Evolutionary conservation across 2,113 vertebrate genomes (phyloP).

Genomic region (Triplophysa rosa): DNA sequence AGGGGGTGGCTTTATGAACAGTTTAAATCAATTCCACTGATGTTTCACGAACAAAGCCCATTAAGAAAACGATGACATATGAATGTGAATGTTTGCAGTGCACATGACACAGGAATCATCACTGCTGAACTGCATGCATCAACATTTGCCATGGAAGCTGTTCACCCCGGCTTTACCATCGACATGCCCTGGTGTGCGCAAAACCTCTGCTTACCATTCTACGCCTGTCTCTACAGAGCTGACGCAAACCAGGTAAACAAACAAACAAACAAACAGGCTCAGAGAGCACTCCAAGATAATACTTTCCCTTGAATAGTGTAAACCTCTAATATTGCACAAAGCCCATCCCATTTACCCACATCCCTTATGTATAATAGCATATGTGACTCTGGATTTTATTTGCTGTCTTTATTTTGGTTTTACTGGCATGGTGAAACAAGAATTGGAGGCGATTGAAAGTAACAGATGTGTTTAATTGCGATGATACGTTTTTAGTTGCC

Average conservation of each 20-base stretch:
- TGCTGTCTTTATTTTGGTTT: too few relatives aligned
- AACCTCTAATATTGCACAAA: slow-evolving; percentile 14
- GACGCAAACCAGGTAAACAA: slow-evolving; percentile 25
- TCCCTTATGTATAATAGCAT: not conserved
- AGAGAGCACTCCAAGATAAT: slow-evolving; percentile 23
- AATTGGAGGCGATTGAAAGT: too few relatives aligned
- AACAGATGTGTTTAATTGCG: too few relatives aligned
- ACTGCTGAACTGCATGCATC: not conserved
- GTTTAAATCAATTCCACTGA: too few relatives aligned
- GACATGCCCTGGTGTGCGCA: slow-evolving; percentile 24
- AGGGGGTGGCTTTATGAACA: too few relatives aligned
- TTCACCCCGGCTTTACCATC: not conserved
- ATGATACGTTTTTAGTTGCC: too few relatives aligned
- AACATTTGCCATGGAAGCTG: slow-evolving; percentile 6
- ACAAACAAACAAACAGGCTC: slow-evolving; percentile 14
- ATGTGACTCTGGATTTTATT: not conserved
- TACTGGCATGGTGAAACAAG: too few relatives aligned
- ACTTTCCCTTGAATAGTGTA: slow-evolving; percentile 15
- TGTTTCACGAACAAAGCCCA: not conserved
- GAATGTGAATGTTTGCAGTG: too few relatives aligned
- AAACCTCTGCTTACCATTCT: slow-evolving; percentile 34
- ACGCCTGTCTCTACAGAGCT: slow-evolving; percentile 5
- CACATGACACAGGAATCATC: not conserved
- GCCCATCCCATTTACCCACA: not conserved
- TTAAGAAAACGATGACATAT: not conserved